These are phyloP conservation scores for Cinclus cinclus DNA, from an alignment of 2,113 vertebrate genomes.

Conservation along the genomic window DNA sequence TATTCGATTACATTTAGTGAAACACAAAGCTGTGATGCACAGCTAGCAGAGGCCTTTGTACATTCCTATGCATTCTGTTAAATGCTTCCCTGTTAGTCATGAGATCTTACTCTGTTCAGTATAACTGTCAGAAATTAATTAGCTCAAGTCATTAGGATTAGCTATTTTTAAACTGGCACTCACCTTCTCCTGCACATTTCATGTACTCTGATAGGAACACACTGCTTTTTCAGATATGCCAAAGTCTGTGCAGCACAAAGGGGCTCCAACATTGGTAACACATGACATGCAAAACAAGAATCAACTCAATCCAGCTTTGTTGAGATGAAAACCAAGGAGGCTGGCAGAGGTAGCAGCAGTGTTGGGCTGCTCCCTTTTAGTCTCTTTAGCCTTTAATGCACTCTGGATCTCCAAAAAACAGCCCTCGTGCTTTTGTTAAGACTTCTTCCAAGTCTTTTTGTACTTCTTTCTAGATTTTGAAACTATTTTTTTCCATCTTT, in stretches of 20 bases:
- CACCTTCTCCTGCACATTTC: not conserved
- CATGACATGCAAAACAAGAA: not conserved
- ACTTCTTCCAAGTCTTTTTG: not conserved
- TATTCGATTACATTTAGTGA: not conserved
- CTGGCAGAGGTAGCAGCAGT: not conserved
- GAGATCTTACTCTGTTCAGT: not conserved
- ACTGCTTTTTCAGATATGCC: not conserved
- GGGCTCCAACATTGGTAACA: not conserved
- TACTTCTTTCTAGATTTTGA: not conserved
- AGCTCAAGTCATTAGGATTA: not conserved
- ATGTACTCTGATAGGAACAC: not conserved
- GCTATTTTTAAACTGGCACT: not conserved
- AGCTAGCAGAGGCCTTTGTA: not conserved
- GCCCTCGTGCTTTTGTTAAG: not conserved
- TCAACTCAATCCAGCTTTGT: not conserved
- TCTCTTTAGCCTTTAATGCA: not conserved
- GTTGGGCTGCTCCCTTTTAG: not conserved
- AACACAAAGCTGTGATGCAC: not conserved
- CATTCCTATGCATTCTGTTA: not conserved
- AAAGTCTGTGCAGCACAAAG: not conserved
- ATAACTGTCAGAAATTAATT: not conserved
- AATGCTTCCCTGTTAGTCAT: not conserved
- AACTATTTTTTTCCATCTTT: not conserved
- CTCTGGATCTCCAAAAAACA: not conserved
- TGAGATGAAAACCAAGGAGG: not conserved